Evolutionary conservation across 2,113 vertebrate genomes (phyloP).

Genomic region (Barnardius zonarius): DNA sequence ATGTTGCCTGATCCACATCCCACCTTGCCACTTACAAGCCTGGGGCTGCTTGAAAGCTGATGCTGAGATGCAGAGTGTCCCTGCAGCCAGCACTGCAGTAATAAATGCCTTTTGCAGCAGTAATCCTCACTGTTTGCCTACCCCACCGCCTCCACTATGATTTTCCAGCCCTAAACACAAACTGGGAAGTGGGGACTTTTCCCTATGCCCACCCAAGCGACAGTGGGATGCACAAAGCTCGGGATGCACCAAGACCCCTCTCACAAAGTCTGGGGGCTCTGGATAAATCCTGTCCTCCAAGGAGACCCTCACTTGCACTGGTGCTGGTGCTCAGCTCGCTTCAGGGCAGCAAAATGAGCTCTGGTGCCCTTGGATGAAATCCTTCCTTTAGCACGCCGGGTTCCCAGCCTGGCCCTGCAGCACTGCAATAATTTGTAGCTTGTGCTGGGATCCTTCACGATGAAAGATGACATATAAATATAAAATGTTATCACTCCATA

Average conservation of each 20-base stretch:
- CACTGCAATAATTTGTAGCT: conserved; percentile 29
- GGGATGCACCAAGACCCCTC: neutral
- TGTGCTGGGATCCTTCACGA: conserved; percentile 39
- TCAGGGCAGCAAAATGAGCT: neutral
- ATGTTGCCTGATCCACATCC: fast-evolving
- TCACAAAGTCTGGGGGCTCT: neutral
- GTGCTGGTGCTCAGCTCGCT: neutral
- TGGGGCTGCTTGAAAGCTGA: neutral
- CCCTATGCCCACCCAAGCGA: fast-evolving
- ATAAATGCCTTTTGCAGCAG: neutral
- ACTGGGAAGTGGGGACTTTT: neutral
- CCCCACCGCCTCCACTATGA: neutral
- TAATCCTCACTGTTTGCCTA: no score
- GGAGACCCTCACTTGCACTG: neutral
- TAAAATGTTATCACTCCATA: conserved; percentile 68
- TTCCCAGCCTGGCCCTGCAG: conserved; percentile 27
- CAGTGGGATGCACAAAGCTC: fast-evolving
- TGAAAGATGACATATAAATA: conserved; percentile 66
- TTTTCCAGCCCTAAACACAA: neutral
- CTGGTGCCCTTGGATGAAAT: neutral
- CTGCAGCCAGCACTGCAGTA: neutral
- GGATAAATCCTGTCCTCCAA: neutral
- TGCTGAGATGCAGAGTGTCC: neutral
- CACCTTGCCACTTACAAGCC: fast-evolving
- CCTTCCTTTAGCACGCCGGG: neutral